These are phyloP conservation scores for Pheosia gnoma DNA, from an alignment of 2,888 invertebrate genomes.

Conservation along the genomic window DNA sequence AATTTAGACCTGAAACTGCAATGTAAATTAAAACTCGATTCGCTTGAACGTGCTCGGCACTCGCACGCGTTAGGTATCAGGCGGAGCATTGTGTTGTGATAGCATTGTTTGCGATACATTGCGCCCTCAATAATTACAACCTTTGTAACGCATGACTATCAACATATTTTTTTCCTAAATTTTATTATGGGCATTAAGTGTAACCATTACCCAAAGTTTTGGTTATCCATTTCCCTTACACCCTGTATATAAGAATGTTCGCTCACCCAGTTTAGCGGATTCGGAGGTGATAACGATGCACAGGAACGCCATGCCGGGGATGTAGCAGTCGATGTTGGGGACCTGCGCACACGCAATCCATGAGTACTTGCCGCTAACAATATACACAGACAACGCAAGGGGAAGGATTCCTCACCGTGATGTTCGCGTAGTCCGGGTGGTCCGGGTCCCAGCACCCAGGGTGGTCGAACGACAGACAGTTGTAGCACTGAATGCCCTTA, in stretches of 20 bases:
- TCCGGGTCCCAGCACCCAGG: slow-evolving; percentile 81
- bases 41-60: too few species aligned
- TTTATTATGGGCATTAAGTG: too few species aligned
- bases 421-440: slow-evolving; percentile 75
- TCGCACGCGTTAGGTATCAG: too few species aligned
- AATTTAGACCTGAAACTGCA: too few species aligned
- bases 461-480: slow-evolving; percentile 78
- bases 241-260: not conserved
- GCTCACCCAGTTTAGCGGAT: slow-evolving; percentile 73
- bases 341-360: slow-evolving; percentile 51
- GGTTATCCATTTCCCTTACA: too few species aligned
- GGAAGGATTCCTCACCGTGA: slow-evolving; percentile 58
- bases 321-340: slow-evolving; percentile 78
- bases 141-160: too few species aligned
- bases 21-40: too few species aligned
- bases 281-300: slow-evolving; percentile 78
- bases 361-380: not conserved
- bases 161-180: too few species aligned
- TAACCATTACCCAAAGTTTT: too few species aligned
- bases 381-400: not conserved
- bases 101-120: too few species aligned
- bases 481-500: slow-evolving; percentile 78
- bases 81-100: too few species aligned
- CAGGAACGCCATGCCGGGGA: slow-evolving; percentile 77
- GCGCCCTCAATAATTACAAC: too few species aligned